phyloP scores from a whole-genome alignment of 2,888 invertebrate genomes.

The Brenthis ino region DNA sequence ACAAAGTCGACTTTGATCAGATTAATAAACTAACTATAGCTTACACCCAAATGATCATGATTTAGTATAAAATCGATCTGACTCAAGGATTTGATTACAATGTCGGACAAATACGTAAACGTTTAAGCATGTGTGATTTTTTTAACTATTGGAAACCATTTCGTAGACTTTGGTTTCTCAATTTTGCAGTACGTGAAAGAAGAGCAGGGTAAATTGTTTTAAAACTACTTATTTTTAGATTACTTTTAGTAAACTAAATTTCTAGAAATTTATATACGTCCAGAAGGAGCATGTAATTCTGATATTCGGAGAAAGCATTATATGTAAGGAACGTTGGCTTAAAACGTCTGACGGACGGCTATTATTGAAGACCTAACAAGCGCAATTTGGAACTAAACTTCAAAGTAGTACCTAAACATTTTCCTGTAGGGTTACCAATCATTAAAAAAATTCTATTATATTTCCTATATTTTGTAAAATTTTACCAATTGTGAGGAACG shows the following conservation, averaged over 20 bases:
- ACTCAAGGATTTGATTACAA: too few species aligned
- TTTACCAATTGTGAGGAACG: not conserved
- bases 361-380: slow-evolving; percentile 7
- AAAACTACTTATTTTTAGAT: too few species aligned
- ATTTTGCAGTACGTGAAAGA: too few species aligned
- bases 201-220: too few species aligned
- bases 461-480: not conserved
- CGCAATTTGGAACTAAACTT: slow-evolving; percentile 13
- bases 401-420: slow-evolving; percentile 5
- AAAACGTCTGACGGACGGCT: not conserved
- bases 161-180: too few species aligned
- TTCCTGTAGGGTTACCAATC: slow-evolving; percentile 2
- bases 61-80: too few species aligned
- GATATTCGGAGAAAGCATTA: not conserved
- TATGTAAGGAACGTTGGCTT: not conserved
- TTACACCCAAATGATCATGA: too few species aligned
- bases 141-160: not conserved
- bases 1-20: too few species aligned
- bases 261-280: too few species aligned
- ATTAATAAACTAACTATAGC: too few species aligned
- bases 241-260: too few species aligned
- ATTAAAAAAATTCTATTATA: not conserved
- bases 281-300: not conserved
- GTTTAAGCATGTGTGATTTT: not conserved
- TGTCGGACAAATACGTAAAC: too few species aligned